A percentile compares a stretch with the other conserved stretches of the same genome.
Evolutionary conservation across 2,113 vertebrate genomes (phyloP).

Genomic region (Pteropus alecto): DNA sequence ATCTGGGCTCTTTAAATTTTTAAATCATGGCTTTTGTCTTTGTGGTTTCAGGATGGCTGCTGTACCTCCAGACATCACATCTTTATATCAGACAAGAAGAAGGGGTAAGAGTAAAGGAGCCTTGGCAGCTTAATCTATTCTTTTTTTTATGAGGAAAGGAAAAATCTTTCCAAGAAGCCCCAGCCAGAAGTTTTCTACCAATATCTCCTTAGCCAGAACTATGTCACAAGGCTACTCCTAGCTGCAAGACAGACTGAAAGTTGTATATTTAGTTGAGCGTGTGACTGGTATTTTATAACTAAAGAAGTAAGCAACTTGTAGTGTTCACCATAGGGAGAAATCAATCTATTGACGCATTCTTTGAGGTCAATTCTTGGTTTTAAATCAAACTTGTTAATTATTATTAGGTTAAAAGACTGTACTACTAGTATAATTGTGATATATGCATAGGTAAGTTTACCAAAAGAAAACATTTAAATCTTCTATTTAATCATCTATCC

Average conservation of each 20-base stretch:
- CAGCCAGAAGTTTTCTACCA: not conserved
- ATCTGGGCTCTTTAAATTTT: not conserved
- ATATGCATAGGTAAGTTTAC: not conserved
- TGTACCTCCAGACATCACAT: not conserved
- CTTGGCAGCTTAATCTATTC: not conserved
- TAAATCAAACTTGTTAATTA: not conserved
- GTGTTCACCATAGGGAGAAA: not conserved
- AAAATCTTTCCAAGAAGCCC: not conserved
- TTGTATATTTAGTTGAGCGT: not conserved
- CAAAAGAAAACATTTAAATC: not conserved
- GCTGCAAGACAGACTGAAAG: not conserved
- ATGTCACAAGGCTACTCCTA: not conserved
- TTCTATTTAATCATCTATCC: not conserved
- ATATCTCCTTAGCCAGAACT: not conserved
- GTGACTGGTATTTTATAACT: not conserved
- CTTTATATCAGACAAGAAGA: not conserved
- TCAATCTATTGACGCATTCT: not conserved
- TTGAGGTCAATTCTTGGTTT: not conserved
- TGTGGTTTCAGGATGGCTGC: not conserved
- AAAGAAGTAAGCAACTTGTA: not conserved
- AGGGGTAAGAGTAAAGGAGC: not conserved
- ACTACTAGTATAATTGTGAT: not conserved
- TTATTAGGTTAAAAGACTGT: not conserved
- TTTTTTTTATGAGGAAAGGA: not conserved
- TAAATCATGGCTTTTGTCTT: not conserved